Evolutionary conservation across 1,140 invertebrate genomes (phyloP).

Genomic region (Bombus waltoni): DNA sequence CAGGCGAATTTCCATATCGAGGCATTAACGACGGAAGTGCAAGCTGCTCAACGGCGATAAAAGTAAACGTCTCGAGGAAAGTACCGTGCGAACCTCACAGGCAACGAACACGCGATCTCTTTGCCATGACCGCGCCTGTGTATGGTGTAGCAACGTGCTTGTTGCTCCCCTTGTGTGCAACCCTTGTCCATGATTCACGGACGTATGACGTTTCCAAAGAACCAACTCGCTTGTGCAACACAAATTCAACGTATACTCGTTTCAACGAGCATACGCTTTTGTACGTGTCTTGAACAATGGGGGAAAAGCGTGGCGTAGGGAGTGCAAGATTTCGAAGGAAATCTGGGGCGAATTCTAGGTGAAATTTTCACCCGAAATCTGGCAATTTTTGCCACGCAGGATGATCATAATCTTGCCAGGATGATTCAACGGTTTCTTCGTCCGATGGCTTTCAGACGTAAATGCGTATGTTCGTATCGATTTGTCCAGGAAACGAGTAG

Average conservation of each 20-base stretch:
- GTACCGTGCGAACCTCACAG: slow-evolving; percentile 61
- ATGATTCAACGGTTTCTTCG: neutral
- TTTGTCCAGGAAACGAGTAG: too few species aligned
- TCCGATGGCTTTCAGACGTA: neutral
- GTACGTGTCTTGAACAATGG: neutral
- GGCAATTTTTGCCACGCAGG: neutral
- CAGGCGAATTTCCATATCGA: slow-evolving; percentile 62
- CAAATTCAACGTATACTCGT: neutral
- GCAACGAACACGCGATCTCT: slow-evolving; percentile 62
- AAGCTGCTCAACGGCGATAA: slow-evolving; percentile 63
- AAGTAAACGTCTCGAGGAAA: slow-evolving; percentile 65
- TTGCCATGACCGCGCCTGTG: slow-evolving; percentile 32
- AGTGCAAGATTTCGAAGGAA: neutral
- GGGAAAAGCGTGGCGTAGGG: neutral
- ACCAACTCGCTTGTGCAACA: neutral
- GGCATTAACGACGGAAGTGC: slow-evolving; percentile 65
- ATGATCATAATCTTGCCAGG: neutral
- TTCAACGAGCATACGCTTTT: neutral
- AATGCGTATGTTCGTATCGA: neutral
- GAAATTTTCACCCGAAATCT: neutral
- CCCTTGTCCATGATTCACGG: neutral
- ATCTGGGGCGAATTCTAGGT: neutral
- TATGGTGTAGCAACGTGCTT: neutral
- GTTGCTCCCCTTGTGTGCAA: neutral
- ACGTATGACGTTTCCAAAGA: neutral